Conservation (phyloP, 2,888 invertebrate species). For the Meloe dianella region DNA sequence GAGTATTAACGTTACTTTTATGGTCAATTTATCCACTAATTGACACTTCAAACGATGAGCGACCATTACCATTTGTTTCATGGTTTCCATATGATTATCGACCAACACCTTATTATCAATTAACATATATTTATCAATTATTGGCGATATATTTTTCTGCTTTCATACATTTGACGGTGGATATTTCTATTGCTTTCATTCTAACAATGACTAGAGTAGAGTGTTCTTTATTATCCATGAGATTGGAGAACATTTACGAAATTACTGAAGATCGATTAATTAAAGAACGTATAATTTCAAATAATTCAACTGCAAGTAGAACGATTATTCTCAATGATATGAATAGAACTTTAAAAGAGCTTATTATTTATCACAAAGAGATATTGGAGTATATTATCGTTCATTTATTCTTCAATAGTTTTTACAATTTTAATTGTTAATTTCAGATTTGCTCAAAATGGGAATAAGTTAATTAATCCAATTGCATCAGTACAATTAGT, state of each 20-base stretch:
- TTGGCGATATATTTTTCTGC: background rate
- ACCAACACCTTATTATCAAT: background rate
- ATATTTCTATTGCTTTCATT: background rate
- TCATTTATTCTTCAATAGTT: too few relatives aligned
- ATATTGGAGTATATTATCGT: background rate
- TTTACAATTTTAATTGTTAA: background rate
- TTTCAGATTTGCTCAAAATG: background rate
- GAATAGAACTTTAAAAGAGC: background rate
- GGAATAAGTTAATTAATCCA: background rate
- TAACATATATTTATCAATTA: background rate
- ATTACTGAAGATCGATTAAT: background rate
- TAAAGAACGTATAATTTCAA: background rate
- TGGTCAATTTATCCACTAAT: background rate
- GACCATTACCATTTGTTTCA: background rate
- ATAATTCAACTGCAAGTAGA: background rate
- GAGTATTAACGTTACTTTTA: background rate
- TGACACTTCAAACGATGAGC: background rate
- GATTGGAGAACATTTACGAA: background rate
- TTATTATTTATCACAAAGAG: background rate
- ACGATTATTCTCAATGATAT: background rate
- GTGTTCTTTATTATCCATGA: background rate
- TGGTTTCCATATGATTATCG: background rate
- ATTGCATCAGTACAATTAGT: background rate
- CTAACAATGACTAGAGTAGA: background rate
- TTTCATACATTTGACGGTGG: background rate